Conservation (phyloP, 2,797 vertebrate species). For the Tiaroga cobitis region DNA sequence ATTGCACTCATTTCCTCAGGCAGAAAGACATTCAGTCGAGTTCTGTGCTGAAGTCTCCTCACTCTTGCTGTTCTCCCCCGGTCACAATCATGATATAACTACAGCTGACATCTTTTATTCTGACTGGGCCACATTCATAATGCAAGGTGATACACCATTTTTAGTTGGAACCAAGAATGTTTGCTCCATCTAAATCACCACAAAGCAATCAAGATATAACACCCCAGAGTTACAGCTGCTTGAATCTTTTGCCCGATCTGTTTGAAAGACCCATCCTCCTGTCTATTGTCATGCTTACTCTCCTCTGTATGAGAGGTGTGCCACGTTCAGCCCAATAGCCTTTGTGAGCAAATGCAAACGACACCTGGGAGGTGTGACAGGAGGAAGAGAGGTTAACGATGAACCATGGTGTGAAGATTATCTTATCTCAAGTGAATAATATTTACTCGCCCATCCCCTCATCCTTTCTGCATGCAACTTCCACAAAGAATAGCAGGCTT, state of each 20-base stretch:
- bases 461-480: constrained; percentile 22
- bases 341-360: constrained; percentile 23
- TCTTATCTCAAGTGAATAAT: constrained; percentile 40
- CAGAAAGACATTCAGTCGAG: background rate
- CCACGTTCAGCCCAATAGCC: constrained; percentile 5
- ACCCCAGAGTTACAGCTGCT: background rate
- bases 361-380: constrained; percentile 20
- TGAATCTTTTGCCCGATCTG: background rate
- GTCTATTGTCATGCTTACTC: constrained; percentile 17
- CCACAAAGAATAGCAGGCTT: constrained; percentile 11
- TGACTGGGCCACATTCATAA: background rate
- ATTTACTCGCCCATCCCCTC: constrained; percentile 36
- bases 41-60: background rate
- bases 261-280: constrained; percentile 16
- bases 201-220: constrained; percentile 10
- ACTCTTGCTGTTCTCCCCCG: background rate
- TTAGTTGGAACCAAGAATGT: background rate
- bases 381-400: constrained; percentile 35
- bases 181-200: constrained; percentile 1
- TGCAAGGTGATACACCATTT: background rate
- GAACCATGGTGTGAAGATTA: constrained; percentile 18
- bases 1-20: background rate
- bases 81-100: background rate
- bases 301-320: background rate
- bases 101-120: background rate